Evolutionary conservation across 2,113 vertebrate genomes (phyloP), one percentile per base, ranked within the genome.

Genomic region (Strix aluco): DNA sequence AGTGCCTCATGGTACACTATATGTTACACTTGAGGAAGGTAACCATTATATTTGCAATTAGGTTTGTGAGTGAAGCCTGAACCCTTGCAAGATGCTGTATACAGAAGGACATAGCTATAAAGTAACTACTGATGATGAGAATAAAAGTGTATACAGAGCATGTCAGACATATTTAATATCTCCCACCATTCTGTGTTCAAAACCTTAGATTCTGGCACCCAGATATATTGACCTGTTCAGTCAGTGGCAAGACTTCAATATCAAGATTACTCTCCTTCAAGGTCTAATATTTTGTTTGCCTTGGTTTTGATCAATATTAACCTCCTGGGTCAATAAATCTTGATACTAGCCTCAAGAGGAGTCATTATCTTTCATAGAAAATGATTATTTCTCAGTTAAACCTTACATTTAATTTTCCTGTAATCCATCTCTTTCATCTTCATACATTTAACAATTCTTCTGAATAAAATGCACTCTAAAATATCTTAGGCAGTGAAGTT

Each of bases 361-460:
- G 96, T 91, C 96, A 97, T 98, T 98, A 97, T 97, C 96, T 96
- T 97, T 96, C 98, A 97, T 91, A 96, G 97, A 88, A 97, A 98
- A 97, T 86, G 93, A 97, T 97, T 97, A 98, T 98, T 98, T 98
- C 98, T 97, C 98, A 63, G 95, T 97, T 98, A 97, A 96, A 94
- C 58, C 92, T 88, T 54, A 69, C 94, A 80, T 97, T 94, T 97
- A 95, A 97, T 98, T 98, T 97, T 93, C 95, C 83, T 23, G 91
- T 62, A 90, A 97, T 97, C 96, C 65, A 95, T 98, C 98, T 97
- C 88, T 93, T 75, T 97, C 96, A 67, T 90, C 82, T 86, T 54
- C 44, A 23, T 21, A 42, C 22, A 5, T 62, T 71, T 67, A 82
- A 40, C 47, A 32, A 27, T 52, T 52, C 81, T 93, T 94, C 40